phyloP scores from a whole-genome alignment of 2,888 invertebrate species.

The Agrotis clavis region DNA sequence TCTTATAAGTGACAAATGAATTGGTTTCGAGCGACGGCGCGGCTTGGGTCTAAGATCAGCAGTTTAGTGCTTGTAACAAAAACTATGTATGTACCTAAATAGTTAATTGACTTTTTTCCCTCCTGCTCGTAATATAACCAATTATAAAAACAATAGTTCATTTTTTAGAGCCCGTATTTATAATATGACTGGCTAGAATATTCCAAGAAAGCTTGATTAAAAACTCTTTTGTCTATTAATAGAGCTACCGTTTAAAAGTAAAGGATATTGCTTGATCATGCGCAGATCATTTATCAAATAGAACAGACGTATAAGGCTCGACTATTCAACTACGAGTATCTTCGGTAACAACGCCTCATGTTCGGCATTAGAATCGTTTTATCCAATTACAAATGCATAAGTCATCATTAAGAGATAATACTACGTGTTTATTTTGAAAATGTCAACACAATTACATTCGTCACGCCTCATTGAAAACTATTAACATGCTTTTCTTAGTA shows the following conservation, averaged over 20 bases:
- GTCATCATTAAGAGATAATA: slow-evolving; percentile 47
- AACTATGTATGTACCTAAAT: slow-evolving; percentile 5
- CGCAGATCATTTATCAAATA: slow-evolving; percentile 31
- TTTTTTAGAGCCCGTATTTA: background rate
- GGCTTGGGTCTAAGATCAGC: background rate
- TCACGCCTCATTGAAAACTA: slow-evolving; percentile 5
- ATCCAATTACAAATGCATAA: slow-evolving; percentile 53
- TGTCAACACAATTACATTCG: slow-evolving; percentile 25
- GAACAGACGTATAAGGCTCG: slow-evolving; percentile 7
- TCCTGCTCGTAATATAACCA: background rate
- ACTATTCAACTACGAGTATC: slow-evolving; percentile 32
- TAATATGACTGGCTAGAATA: slow-evolving; percentile 20
- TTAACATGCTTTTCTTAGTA: slow-evolving; percentile 1
- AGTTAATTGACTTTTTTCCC: slow-evolving; percentile 34
- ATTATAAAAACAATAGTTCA: slow-evolving; percentile 21
- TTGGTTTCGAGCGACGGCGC: slow-evolving; percentile 1
- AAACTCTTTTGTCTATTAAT: slow-evolving; percentile 13
- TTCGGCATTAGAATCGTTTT: slow-evolving; percentile 23
- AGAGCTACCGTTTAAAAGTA: slow-evolving; percentile 4
- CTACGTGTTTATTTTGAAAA: slow-evolving; percentile 40
- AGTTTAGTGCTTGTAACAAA: slow-evolving; percentile 23
- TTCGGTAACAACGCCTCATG: slow-evolving; percentile 18
- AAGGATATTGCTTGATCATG: slow-evolving; percentile 43
- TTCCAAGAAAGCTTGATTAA: background rate
- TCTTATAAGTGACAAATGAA: slow-evolving; percentile 1